Evolutionary conservation across 2,888 invertebrate genomes (phyloP).

Genomic region (Volucella bombylans): DNA sequence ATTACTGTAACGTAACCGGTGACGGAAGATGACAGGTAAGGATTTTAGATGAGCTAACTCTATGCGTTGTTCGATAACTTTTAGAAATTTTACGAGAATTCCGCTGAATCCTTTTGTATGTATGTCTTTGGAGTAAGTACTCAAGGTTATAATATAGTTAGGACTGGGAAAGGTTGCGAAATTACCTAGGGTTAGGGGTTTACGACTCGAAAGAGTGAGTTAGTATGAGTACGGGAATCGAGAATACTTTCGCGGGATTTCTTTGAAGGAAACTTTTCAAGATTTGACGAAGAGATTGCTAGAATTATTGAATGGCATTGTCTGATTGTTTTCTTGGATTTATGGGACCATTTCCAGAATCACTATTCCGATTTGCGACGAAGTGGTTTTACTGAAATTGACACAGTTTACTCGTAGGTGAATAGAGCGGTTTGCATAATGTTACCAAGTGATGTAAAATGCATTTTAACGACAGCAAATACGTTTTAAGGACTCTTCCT

Average conservation of each 20-base stretch:
- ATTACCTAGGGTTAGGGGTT: conserved; percentile 46
- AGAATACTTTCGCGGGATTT: conserved; percentile 14
- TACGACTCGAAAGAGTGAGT: conserved; percentile 56
- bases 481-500: not conserved
- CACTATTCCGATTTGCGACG: conserved; percentile 22
- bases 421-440: conserved; percentile 60
- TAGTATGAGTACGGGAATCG: conserved; percentile 5
- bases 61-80: conserved; percentile 68
- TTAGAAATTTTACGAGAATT: conserved; percentile 59
- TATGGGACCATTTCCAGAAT: conserved; percentile 63
- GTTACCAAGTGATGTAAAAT: conserved; percentile 34
- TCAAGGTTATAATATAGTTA: conserved; percentile 60
- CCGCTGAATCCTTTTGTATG: conserved; percentile 50
- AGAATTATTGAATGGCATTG: conserved; percentile 64
- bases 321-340: conserved; percentile 48
- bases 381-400: conserved; percentile 57
- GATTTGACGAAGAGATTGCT: conserved; percentile 21
- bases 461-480: conserved; percentile 28
- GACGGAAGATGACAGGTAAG: conserved; percentile 40
- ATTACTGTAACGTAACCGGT: conserved; percentile 39
- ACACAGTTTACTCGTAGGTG: conserved; percentile 34
- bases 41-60: conserved; percentile 64
- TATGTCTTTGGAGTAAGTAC: not conserved
- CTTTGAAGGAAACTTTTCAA: conserved; percentile 37
- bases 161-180: conserved; percentile 38